Evolutionary conservation across 2,888 invertebrate genomes (phyloP), one percentile per base, ranked within the genome.

Genomic region (Schrankia costaestrigalis): DNA sequence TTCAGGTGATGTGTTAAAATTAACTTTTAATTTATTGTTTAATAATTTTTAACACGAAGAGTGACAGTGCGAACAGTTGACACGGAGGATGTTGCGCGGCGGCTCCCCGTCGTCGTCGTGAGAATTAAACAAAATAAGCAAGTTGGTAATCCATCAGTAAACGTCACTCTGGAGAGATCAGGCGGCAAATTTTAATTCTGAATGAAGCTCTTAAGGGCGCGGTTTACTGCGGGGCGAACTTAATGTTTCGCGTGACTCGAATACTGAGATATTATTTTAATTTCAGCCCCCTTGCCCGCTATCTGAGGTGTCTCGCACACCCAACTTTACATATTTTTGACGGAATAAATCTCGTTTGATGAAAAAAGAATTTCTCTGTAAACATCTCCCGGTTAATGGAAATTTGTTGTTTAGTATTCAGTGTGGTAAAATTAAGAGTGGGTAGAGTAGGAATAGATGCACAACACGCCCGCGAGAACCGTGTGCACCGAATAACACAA

Each of bases 191-290:
- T 86, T 87, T 86, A 86, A 86, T 87, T 86, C 82, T 69, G 76
- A 77, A 74, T 77, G 77, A 77, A 73, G 70, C 78, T 76, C 72
- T 81, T 78, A 79, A 79, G 78, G 79, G 78, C 71, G 69, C 78
- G 79, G 81, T 82, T 82, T 85, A 85, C 81, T 80, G 80, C 76
- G 67, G 67, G 70, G 65, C 61, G 63, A 78, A 83, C 77, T 79
- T 86, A 87, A 87, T 86, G 86, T 84, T 80, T 82, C 79, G 69
- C 87, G 86, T 86, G 87, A 84, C 86, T 76, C 68, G 86, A 86
- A 84, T 86, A 67, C 78, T 64, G 71, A 82, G 78, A 79, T 81
- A 85, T 83, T 68, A 80, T 85, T 85, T 87, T 87, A 86, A 87
- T 87, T 84, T 83, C 53, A 65, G 60, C 71, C 37, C 52, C 67